phyloP scores from a whole-genome alignment of 2,888 invertebrate genomes.

The Eurois occulta region DNA sequence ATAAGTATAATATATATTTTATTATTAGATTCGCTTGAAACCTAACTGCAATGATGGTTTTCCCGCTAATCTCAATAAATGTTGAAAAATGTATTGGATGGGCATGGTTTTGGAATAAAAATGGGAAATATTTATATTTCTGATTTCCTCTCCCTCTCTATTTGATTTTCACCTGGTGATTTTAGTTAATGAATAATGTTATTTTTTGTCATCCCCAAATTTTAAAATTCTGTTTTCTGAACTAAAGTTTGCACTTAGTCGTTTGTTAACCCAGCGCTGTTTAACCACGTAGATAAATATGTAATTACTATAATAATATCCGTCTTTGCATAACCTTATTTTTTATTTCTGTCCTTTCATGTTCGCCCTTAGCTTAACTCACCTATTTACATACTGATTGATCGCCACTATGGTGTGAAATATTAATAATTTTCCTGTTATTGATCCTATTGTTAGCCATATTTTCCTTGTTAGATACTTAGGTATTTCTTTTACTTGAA shows the following conservation, averaged over 20 bases:
- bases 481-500: constrained; percentile 21
- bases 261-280: not conserved
- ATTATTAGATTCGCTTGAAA: not conserved
- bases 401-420: constrained; percentile 31
- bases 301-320: constrained; percentile 18
- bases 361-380: constrained; percentile 40
- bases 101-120: not conserved
- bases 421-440: constrained; percentile 58
- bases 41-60: not conserved
- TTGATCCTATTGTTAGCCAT: constrained; percentile 15
- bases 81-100: not conserved
- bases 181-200: not conserved
- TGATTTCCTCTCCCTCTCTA: not conserved
- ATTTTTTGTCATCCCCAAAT: not conserved
- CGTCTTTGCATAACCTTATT: constrained; percentile 42
- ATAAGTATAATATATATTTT: not conserved
- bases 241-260: not conserved
- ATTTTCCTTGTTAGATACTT: constrained; percentile 42
- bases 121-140: not conserved
- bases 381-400: constrained; percentile 45
- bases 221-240: not conserved
- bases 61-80: not conserved
- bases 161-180: not conserved
- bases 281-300: constrained; percentile 2
- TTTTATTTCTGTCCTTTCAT: constrained; percentile 38